Evolutionary conservation across 2,113 vertebrate species (phyloP), one percentile per base, ranked within the genome.

Genomic region (Plecotus auritus): DNA sequence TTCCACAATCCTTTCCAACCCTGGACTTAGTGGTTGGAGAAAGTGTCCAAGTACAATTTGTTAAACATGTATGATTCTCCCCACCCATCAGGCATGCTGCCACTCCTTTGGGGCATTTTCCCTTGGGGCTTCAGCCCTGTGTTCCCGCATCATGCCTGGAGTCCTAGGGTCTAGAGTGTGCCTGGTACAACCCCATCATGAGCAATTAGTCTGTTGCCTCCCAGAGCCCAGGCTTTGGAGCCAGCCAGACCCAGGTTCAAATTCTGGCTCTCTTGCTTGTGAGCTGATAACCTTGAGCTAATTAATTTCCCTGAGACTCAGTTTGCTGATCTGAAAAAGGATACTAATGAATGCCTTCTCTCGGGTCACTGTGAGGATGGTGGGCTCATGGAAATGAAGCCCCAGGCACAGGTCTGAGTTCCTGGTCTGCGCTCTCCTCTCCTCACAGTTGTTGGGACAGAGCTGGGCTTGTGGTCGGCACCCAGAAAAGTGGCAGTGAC

Each of bases 401-500:
- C 26, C 49, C 28, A 45, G 67, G 59, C 83, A 17, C 16, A 84
- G 72, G 30, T 51, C 56, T 4, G 30, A 8, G 14, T 28, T 89
- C 45, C 74, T 26, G 5, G 54, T 59, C 73, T 73, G 54, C 0
- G 0, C 37, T 51, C 72, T 56, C 77, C 35, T 83, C 42, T n/a
- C 47, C 49, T 85, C 92, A 13, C 4, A 0, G 80, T 74, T 9
- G 83, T 28, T 84, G 66, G 37, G 69, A 85, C 28, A 67, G 95
- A 91, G 95, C 93, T 10, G 78, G 89, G 93, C 91, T 88, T 94
- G 93, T 61, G 94, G 89, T 93, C 2, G 11, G 59, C 67, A 95
- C 94, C 91, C 93, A 84, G 84, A 88, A 95, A 96, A 95, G 93
- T 96, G 42, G 78, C 59, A 74, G 93, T 91, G 85, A 97, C 93